These are phyloP conservation scores for Habropoda laboriosa DNA, from an alignment of 1,140 invertebrate genomes.

Conservation along the genomic window DNA sequence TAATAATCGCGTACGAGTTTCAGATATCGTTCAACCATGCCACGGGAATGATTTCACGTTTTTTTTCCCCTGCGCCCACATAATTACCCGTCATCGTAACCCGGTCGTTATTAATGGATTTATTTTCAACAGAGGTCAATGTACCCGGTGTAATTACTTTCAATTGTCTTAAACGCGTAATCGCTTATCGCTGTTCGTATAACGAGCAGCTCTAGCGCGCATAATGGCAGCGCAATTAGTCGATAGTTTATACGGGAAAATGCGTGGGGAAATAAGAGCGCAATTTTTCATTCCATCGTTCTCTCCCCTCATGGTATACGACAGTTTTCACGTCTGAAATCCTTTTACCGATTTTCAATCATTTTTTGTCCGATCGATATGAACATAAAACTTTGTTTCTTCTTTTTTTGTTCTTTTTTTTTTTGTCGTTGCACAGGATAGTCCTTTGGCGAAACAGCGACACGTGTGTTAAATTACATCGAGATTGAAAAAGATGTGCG, in stretches of 20 bases:
- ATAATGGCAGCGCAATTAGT: not conserved
- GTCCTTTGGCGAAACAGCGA: not conserved
- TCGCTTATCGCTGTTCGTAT: not conserved
- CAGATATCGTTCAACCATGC: not conserved
- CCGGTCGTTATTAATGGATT: conserved; percentile 7
- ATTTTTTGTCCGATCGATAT: too few relatives aligned
- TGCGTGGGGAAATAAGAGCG: not conserved
- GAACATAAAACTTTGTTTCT: too few relatives aligned
- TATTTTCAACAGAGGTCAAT: not conserved
- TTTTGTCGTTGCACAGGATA: too few relatives aligned
- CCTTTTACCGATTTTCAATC: too few relatives aligned
- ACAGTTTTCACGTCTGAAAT: too few relatives aligned
- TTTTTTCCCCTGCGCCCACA: not conserved
- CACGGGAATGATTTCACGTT: not conserved
- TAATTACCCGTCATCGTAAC: not conserved
- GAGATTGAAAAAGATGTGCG: too few relatives aligned
- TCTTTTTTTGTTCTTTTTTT: too few relatives aligned
- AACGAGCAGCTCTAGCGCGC: not conserved
- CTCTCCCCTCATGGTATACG: too few relatives aligned
- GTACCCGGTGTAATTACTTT: not conserved
- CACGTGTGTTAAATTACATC: too few relatives aligned
- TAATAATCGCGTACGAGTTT: not conserved
- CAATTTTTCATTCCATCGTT: not conserved
- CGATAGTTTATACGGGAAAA: not conserved
- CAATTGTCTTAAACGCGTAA: conserved; percentile 3